phyloP scores from a whole-genome alignment of 2,888 invertebrate genomes.

The Euclidia mi region DNA sequence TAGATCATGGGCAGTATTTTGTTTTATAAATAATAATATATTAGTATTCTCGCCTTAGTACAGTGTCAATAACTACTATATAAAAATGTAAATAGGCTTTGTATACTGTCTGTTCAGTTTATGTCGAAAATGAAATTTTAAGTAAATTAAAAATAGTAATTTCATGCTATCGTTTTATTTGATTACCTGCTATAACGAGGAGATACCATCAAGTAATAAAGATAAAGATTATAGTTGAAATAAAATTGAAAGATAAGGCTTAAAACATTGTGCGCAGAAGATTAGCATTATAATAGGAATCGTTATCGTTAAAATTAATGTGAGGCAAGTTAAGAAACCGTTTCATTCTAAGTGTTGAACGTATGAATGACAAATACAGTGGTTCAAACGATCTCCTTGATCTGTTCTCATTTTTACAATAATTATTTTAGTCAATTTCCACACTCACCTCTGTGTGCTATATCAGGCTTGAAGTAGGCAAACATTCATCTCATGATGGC shows the following conservation, averaged over 20 bases:
- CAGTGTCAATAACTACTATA: conserved; percentile 71
- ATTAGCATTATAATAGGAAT: neutral
- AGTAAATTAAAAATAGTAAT: conserved; percentile 66
- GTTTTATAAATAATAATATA: conserved; percentile 33
- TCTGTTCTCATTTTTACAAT: no score
- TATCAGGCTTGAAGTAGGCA: no score
- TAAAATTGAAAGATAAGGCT: neutral
- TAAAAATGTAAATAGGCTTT: conserved; percentile 72
- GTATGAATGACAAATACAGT: no score
- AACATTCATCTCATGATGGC: no score
- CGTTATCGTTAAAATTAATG: neutral
- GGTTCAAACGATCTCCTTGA: no score
- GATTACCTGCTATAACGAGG: neutral
- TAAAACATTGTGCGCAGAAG: neutral
- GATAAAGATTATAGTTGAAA: conserved; percentile 5
- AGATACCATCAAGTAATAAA: neutral
- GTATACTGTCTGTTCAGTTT: conserved; percentile 69
- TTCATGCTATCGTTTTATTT: conserved; percentile 18
- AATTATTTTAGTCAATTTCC: no score
- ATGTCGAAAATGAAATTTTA: conserved; percentile 58
- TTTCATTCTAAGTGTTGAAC: no score
- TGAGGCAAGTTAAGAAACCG: no score
- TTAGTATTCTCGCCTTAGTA: conserved; percentile 69
- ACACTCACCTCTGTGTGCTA: no score
- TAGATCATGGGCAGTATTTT: conserved; percentile 33